Conservation (phyloP, 2,888 invertebrate species). For the Oxyteleia sp. region DNA sequence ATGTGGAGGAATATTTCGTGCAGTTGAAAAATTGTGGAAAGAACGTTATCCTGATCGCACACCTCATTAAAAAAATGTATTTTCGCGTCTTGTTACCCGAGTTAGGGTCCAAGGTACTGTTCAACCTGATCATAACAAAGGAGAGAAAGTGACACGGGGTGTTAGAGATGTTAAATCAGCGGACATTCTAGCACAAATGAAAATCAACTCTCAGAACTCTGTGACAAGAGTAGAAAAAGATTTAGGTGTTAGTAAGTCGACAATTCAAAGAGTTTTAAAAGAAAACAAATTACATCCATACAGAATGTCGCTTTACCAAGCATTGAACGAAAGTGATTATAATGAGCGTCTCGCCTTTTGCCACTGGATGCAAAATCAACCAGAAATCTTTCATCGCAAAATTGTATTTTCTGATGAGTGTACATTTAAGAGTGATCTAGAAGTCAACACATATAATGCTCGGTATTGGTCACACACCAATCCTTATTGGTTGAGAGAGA, state of each 20-base stretch:
- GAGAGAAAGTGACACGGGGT: not conserved
- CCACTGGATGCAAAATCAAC: conserved; percentile 28
- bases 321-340: not conserved
- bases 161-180: conserved; percentile 12
- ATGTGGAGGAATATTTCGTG: not conserved
- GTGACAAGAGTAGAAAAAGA: not conserved
- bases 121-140: conserved; percentile 29
- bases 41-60: conserved; percentile 23
- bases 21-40: conserved; percentile 19
- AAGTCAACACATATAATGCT: too few species aligned
- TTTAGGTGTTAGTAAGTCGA: conserved; percentile 12
- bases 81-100: not conserved
- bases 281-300: conserved; percentile 36
- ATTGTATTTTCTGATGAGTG: too few species aligned
- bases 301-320: conserved; percentile 20
- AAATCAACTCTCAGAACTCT: conserved; percentile 9
- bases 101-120: not conserved
- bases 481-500: too few species aligned
- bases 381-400: conserved; percentile 15
- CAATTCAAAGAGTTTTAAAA: conserved; percentile 18
- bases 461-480: too few species aligned
- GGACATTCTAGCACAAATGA: conserved; percentile 19
- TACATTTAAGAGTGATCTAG: too few species aligned
- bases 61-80: not conserved
- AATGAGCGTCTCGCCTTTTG: conserved; percentile 24